These are phyloP conservation scores for Chrysocyon brachyurus DNA, from an alignment of 2,797 vertebrate species.

Conservation along the genomic window DNA sequence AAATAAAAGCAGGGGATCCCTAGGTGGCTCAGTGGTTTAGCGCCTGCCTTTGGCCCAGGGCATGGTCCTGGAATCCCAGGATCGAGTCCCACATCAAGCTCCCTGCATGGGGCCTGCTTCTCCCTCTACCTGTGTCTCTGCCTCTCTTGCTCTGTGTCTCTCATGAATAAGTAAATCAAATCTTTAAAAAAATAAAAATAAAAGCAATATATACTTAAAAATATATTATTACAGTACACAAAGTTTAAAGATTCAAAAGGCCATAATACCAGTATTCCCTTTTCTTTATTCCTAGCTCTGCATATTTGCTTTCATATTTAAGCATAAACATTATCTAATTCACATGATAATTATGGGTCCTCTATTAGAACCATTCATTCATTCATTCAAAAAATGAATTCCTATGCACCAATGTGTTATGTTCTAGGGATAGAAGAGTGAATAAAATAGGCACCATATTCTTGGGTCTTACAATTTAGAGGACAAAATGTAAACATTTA, in stretches of 20 bases:
- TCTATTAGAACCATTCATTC: neutral
- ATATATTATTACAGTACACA: neutral
- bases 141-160: no score
- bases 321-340: neutral
- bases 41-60: no score
- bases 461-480: neutral
- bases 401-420: neutral
- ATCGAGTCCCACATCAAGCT: no score
- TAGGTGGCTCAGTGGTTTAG: no score
- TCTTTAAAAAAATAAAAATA: neutral
- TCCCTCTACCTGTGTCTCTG: no score
- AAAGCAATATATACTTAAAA: neutral
- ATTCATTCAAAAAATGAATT: neutral
- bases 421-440: neutral
- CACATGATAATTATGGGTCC: neutral
- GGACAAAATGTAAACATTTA: neutral
- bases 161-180: no score
- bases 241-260: neutral
- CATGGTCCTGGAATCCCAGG: no score
- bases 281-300: neutral
- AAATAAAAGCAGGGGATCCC: no score
- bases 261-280: neutral
- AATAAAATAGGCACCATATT: neutral
- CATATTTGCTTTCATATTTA: neutral
- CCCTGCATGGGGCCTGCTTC: no score